Conservation (phyloP, 2,797 vertebrate species). For the Lithobates sylvaticus region DNA sequence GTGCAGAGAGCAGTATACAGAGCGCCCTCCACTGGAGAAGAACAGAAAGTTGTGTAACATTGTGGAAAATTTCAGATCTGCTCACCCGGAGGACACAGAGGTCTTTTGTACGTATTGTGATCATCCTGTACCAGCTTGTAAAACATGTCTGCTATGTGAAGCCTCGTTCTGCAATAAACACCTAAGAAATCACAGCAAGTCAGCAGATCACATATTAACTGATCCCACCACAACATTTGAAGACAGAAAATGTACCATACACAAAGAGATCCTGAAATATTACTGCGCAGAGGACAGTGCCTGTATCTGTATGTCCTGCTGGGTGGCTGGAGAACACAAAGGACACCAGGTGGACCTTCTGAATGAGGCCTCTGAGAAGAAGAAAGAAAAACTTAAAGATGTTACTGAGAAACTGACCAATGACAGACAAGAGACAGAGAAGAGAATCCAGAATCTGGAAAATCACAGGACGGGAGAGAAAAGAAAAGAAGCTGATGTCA, state of each 20-base stretch:
- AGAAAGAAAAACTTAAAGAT: not conserved
- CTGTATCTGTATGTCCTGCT: slow-evolving; percentile 39
- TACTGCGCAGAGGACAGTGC: not conserved
- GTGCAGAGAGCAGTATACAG: not conserved
- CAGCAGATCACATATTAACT: slow-evolving; percentile 5
- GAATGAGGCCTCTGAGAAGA: slow-evolving; percentile 18
- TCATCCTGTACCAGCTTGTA: slow-evolving; percentile 30
- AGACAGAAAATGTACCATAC: slow-evolving; percentile 2
- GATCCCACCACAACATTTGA: slow-evolving; percentile 5
- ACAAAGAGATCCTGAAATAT: slow-evolving; percentile 26
- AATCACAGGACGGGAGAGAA: not conserved
- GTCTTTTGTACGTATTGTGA: slow-evolving; percentile 72
- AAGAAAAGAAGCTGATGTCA: not conserved
- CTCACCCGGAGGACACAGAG: not conserved
- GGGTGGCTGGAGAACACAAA: slow-evolving; percentile 6
- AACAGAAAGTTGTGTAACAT: slow-evolving; percentile 64
- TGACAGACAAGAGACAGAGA: slow-evolving; percentile 2
- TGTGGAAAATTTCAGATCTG: slow-evolving; percentile 69
- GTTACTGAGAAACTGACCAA: not conserved
- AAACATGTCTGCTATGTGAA: slow-evolving; percentile 42
- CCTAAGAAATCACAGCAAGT: slow-evolving; percentile 63
- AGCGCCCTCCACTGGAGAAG: not conserved
- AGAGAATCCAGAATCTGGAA: not conserved
- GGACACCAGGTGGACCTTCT: slow-evolving; percentile 14
- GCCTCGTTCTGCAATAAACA: slow-evolving; percentile 64